Conservation (phyloP, 2,888 invertebrate species). For the Drymonia ruficornis region DNA sequence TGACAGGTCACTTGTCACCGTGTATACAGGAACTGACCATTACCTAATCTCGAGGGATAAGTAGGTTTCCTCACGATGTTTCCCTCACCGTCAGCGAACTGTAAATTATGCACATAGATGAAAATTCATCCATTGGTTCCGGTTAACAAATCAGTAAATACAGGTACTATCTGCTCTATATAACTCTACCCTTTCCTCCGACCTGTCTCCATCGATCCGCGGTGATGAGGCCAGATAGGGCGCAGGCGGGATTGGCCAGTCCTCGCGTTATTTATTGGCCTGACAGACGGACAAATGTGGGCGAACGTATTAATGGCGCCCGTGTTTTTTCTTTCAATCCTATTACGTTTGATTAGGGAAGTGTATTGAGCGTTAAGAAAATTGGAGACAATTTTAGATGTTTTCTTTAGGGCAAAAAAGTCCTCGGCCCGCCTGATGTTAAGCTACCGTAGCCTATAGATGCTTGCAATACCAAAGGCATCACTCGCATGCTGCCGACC, state of each 20-base stretch:
- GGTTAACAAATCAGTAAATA: conserved; percentile 4
- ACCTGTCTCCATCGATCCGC: conserved; percentile 69
- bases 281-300: conserved; percentile 78
- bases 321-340: conserved; percentile 61
- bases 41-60: too few species aligned
- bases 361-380: conserved; percentile 42
- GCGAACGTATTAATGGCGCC: conserved; percentile 64
- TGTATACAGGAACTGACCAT: too few species aligned
- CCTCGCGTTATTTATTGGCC: conserved; percentile 78
- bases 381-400: conserved; percentile 1
- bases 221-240: conserved; percentile 77
- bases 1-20: too few species aligned
- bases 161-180: conserved; percentile 42
- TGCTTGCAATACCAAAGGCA: too few species aligned
- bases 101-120: too few species aligned
- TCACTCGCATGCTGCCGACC: too few species aligned
- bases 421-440: too few species aligned
- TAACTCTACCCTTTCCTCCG: conserved; percentile 34
- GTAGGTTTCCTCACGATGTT: too few species aligned
- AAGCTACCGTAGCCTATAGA: too few species aligned
- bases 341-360: conserved; percentile 63
- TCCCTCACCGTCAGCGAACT: too few species aligned
- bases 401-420: conserved; percentile 13
- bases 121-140: too few species aligned
- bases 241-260: conserved; percentile 74